These are phyloP conservation scores for Sinosuthora webbiana DNA, from an alignment of 2,113 vertebrate genomes.

Conservation along the genomic window DNA sequence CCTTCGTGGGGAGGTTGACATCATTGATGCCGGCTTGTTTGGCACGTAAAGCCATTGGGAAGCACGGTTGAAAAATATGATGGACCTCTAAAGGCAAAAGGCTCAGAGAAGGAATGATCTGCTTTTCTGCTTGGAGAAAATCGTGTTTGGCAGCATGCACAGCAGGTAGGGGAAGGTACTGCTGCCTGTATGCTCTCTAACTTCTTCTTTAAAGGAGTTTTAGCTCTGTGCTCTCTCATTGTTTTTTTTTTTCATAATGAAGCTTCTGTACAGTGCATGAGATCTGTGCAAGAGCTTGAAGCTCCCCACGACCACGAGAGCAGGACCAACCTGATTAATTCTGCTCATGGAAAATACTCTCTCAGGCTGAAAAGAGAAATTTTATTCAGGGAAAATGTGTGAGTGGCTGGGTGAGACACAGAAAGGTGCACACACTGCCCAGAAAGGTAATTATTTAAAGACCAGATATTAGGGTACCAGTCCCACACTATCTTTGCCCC, in stretches of 20 bases:
- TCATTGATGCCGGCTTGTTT: not conserved
- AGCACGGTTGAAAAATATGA: not conserved
- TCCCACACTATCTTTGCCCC: not conserved
- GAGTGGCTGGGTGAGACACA: not conserved
- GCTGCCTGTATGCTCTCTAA: not conserved
- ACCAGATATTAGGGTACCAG: not conserved
- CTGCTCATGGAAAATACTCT: not conserved
- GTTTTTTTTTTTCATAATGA: not conserved
- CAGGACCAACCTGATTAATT: conserved; percentile 15
- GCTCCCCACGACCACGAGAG: not conserved
- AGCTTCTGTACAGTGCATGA: not conserved
- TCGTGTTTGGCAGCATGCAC: not conserved
- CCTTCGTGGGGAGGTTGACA: accelerated
- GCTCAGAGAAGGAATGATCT: not conserved
- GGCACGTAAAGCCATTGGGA: not conserved
- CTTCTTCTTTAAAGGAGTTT: not conserved
- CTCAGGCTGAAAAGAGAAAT: not conserved
- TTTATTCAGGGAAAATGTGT: not conserved
- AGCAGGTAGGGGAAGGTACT: not conserved
- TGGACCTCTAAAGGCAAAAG: not conserved
- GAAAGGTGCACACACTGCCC: not conserved
- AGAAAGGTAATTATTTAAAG: not conserved
- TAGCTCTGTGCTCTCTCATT: not conserved
- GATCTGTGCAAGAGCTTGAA: not conserved
- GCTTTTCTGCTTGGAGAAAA: not conserved